A percentile compares a stretch with the other conserved stretches of the same genome.
Evolutionary conservation across 1,140 invertebrate genomes (phyloP).

Genomic region (Bicyclus anynana): DNA sequence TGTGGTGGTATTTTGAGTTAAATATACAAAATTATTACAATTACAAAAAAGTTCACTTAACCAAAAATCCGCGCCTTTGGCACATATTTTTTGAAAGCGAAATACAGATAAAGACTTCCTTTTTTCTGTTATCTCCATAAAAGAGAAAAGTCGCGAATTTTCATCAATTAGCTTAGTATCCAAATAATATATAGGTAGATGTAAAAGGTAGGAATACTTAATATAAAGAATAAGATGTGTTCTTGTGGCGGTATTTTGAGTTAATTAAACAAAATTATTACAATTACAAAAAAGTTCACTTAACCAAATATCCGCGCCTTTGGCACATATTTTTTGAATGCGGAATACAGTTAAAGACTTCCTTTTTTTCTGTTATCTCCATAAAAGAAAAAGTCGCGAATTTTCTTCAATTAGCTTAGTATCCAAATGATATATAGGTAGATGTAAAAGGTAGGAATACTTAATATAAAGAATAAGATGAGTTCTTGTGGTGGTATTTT

Average conservation of each 20-base stretch:
- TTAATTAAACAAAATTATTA: too few relatives aligned
- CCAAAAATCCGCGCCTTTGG: not conserved
- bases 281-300: conserved; percentile 6
- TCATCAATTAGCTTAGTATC: not conserved
- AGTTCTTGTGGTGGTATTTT: too few relatives aligned
- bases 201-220: not conserved
- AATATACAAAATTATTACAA: too few relatives aligned
- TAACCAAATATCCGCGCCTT: not conserved
- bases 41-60: conserved; percentile 4
- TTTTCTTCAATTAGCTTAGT: not conserved
- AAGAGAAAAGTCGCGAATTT: not conserved
- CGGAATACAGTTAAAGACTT: not conserved
- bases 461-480: too few relatives aligned
- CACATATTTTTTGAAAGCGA: not conserved
- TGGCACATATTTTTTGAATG: not conserved
- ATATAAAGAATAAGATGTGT: too few relatives aligned
- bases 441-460: not conserved
- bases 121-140: not conserved
- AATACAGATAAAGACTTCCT: not conserved
- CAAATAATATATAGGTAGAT: not conserved
- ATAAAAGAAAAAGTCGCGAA: not conserved
- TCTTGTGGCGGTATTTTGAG: too few relatives aligned
- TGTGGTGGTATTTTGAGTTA: too few relatives aligned
- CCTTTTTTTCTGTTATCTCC: not conserved
- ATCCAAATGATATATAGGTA: not conserved